These are phyloP conservation scores for Potorous gilbertii DNA, from an alignment of 2,797 vertebrate species.

Conservation along the genomic window DNA sequence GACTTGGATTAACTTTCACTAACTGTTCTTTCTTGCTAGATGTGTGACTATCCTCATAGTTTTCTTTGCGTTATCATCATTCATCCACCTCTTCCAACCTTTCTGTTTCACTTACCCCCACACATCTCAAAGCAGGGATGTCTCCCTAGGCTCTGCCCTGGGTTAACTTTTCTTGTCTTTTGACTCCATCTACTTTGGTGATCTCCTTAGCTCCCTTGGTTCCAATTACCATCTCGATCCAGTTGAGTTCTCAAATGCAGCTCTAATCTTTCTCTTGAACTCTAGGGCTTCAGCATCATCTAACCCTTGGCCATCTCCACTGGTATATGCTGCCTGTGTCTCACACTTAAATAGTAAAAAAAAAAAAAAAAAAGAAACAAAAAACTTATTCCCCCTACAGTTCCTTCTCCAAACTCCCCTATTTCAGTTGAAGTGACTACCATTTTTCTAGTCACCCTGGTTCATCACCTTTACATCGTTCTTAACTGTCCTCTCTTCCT, in stretches of 20 bases:
- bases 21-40: too few relatives aligned
- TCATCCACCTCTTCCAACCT: too few relatives aligned
- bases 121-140: too few relatives aligned
- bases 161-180: not conserved
- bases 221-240: not conserved
- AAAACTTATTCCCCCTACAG: not conserved
- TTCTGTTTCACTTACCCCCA: not conserved
- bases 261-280: not conserved
- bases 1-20: too few relatives aligned
- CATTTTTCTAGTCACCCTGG: not conserved
- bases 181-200: not conserved
- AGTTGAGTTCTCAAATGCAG: not conserved
- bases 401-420: not conserved
- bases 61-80: too few relatives aligned
- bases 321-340: too few relatives aligned
- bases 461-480: not conserved
- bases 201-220: not conserved
- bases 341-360: not conserved
- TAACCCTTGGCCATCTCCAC: not conserved
- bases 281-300: not conserved
- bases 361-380: too few relatives aligned
- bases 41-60: too few relatives aligned
- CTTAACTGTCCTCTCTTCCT: not conserved
- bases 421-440: not conserved
- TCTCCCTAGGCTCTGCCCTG: not conserved